Evolutionary conservation across 2,113 vertebrate genomes (phyloP), one percentile per base, ranked within the genome.

Genomic region (Microtus oregoni): DNA sequence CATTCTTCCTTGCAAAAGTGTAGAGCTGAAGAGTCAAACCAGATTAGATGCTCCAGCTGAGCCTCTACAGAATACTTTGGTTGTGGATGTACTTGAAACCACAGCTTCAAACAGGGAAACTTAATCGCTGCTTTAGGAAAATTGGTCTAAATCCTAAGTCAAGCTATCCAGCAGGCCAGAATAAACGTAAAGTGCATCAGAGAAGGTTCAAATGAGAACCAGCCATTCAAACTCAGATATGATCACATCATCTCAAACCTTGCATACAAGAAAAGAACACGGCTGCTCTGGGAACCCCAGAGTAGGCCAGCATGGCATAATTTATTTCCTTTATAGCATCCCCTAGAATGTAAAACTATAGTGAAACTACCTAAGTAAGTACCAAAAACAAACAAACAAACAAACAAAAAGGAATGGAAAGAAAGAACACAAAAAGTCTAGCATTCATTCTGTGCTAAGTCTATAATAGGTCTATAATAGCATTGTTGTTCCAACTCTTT

Each of bases 171-270:
- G 95, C 92, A 96, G 95, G 96, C 94, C 96, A 97, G 96, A 97
- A 98, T 97, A 97, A 98, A 98, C 95, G 97, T 94, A 97, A 97
- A 68, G 87, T 96, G 95, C 58, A 98, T 95, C 97, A 98, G 97
- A 96, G 86, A 65, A 79, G 79, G 94, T 95, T 98, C 96, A 98
- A 97, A 98, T 98, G 97, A 98, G 98, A 98, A 97, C 96, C 98
- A 98, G 98, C 94, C 17, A 61, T 90, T 97, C 96, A 98, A 97
- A 97, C 72, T 94, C 0, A 47, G 97, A 98, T 98, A 98, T 98
- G 93, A 98, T 97, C 97, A 96, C 89, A 89, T 96, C 95, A 92
- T 70, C 88, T 94, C 96, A 98, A 98, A 96, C 44, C 92, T 0
- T 90, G 75, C 79, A 85, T n/a, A 78, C 35, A 73, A 70, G 70